These are phyloP conservation scores for Podarcis cretensis DNA, from an alignment of 2,113 vertebrate genomes.

Conservation along the genomic window DNA sequence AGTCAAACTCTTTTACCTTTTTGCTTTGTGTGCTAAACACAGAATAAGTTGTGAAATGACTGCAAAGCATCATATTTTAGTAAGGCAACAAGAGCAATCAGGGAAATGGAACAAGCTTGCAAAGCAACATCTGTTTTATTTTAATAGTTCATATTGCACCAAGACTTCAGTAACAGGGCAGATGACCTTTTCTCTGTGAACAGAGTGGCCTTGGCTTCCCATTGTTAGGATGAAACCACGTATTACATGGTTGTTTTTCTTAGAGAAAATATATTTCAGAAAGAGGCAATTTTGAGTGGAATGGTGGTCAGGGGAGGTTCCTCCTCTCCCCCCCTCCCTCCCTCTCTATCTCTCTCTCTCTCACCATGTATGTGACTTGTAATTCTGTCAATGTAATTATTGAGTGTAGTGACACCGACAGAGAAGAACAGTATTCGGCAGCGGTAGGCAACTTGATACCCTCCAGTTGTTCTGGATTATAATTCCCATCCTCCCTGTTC, in stretches of 20 bases:
- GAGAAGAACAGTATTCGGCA: background rate
- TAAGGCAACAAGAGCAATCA: background rate
- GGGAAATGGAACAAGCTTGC: background rate
- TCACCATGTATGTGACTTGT: too few species aligned
- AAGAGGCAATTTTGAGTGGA: background rate
- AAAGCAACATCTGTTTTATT: background rate
- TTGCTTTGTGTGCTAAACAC: background rate
- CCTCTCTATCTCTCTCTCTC: too few species aligned
- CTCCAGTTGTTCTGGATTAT: background rate
- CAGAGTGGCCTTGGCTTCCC: background rate
- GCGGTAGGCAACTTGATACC: background rate
- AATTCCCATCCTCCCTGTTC: background rate
- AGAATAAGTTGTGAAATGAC: background rate
- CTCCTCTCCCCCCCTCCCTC: background rate
- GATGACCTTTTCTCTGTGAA: background rate
- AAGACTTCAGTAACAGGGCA: background rate
- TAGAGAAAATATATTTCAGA: background rate
- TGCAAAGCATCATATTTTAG: background rate
- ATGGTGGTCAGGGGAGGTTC: background rate
- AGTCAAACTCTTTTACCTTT: background rate
- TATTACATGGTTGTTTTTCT: background rate
- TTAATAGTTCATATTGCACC: background rate
- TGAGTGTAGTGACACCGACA: background rate
- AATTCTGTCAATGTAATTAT: background rate
- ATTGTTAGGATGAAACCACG: background rate